Conservation (phyloP, 1,140 invertebrate genomes). For the Drosophila albomicans region DNA sequence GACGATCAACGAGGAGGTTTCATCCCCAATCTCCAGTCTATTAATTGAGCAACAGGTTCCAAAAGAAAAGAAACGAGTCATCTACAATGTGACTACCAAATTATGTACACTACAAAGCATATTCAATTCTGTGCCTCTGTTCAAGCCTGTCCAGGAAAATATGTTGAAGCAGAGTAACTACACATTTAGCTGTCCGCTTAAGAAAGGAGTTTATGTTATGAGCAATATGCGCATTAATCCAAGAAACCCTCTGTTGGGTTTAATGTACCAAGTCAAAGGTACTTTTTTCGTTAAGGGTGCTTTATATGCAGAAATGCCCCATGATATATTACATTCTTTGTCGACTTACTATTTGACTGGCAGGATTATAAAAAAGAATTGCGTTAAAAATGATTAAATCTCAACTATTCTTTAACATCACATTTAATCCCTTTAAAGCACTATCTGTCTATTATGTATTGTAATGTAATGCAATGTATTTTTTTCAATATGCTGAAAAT, state of each 20-base stretch:
- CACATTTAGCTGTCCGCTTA: constrained; percentile 63
- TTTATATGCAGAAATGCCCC: constrained; percentile 49
- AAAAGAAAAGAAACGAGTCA: constrained; percentile 43
- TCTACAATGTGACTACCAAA: constrained; percentile 69
- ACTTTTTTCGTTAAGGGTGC: constrained; percentile 51
- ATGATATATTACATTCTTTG: constrained; percentile 24
- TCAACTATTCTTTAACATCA: too few species aligned
- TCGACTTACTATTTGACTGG: constrained; percentile 59
- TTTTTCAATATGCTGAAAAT: neutral
- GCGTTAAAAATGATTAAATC: constrained; percentile 49
- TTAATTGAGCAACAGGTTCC: constrained; percentile 46
- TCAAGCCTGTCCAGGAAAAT: constrained; percentile 66
- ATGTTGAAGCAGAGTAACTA: constrained; percentile 70
- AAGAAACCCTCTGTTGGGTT: constrained; percentile 58
- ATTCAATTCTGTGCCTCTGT: constrained; percentile 66
- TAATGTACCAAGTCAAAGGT: constrained; percentile 62
- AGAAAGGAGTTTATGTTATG: constrained; percentile 66
- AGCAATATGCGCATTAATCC: constrained; percentile 65
- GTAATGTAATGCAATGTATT: neutral
- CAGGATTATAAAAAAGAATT: constrained; percentile 54
- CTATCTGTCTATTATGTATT: too few species aligned
- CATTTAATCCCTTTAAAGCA: too few species aligned
- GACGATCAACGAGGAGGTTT: constrained; percentile 63
- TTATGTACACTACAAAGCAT: constrained; percentile 59
- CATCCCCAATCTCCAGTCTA: constrained; percentile 50